Evolutionary conservation across 2,113 vertebrate genomes (phyloP).

Genomic region (Physeter macrocephalus): DNA sequence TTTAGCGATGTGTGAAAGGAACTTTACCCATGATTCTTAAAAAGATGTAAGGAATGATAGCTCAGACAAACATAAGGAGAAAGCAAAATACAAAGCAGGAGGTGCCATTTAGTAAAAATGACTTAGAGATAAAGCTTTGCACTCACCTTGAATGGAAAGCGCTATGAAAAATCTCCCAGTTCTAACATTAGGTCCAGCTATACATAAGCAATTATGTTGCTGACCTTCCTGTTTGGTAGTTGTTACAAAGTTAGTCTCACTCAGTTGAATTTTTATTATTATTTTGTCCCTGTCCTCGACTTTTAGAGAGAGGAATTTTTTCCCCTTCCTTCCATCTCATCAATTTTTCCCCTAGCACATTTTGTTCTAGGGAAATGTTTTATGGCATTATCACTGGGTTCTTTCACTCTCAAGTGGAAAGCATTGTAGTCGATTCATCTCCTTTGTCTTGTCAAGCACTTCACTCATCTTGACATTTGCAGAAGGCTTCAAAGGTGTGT

Average conservation of each 20-base stretch:
- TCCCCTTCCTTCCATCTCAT: background rate
- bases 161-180: background rate
- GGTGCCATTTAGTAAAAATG: conserved; percentile 6
- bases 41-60: background rate
- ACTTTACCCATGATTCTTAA: background rate
- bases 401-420: conserved; percentile 45
- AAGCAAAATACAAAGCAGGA: background rate
- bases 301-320: conserved; percentile 51
- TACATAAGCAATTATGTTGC: conserved; percentile 34
- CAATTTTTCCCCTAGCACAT: conserved; percentile 20
- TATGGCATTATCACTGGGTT: conserved; percentile 7
- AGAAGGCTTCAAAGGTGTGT: conserved; percentile 57
- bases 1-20: background rate
- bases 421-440: conserved; percentile 47
- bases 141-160: background rate
- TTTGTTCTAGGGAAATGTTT: conserved; percentile 51
- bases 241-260: conserved; percentile 58
- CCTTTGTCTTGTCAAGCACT: conserved; percentile 58
- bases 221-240: conserved; percentile 50
- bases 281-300: conserved; percentile 55
- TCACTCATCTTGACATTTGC: conserved; percentile 62
- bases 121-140: background rate
- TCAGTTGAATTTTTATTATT: conserved; percentile 68
- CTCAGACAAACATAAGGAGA: background rate
- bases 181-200: conserved; percentile 21